A percentile compares a stretch with the other conserved stretches of the same genome.
These are phyloP conservation scores for Ophion costatus DNA, from an alignment of 2,888 invertebrate species.

Conservation along the genomic window DNA sequence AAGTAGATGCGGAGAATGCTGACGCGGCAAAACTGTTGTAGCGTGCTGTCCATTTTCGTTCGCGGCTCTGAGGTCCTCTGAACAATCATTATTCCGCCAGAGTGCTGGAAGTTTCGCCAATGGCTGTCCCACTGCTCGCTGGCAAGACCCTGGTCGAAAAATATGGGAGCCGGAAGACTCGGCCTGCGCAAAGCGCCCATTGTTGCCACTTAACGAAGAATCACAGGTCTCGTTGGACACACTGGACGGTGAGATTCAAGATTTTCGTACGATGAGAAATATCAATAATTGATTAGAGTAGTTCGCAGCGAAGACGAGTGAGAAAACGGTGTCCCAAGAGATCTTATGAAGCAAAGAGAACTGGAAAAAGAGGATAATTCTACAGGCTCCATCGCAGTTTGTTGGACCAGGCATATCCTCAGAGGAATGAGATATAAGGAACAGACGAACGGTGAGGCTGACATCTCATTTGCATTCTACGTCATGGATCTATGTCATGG, in stretches of 20 bases:
- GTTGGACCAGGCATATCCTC: not conserved
- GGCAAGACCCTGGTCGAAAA: not conserved
- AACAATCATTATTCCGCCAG: slow-evolving; percentile 39
- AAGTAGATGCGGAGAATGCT: too few relatives aligned
- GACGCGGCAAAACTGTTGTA: not conserved
- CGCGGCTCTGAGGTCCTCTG: not conserved
- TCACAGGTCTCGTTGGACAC: too few relatives aligned
- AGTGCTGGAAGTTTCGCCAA: not conserved
- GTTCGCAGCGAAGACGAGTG: not conserved
- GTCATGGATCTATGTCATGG: too few relatives aligned
- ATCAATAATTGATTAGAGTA: not conserved
- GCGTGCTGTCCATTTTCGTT: not conserved
- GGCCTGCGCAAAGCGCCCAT: too few relatives aligned
- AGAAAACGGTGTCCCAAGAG: not conserved
- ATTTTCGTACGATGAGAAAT: not conserved
- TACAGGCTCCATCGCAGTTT: not conserved
- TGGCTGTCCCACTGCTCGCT: too few relatives aligned
- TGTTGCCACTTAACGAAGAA: too few relatives aligned
- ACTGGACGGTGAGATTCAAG: too few relatives aligned
- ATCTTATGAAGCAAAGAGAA: not conserved
- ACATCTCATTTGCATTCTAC: slow-evolving; percentile 51
- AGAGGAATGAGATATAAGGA: not conserved
- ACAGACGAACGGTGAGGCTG: not conserved
- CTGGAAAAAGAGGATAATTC: not conserved
- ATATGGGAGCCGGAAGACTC: slow-evolving; percentile 2